Base-by-base conservation (phyloP, 2,888 invertebrate species). In the Acanthoscelides obtectus region DNA sequence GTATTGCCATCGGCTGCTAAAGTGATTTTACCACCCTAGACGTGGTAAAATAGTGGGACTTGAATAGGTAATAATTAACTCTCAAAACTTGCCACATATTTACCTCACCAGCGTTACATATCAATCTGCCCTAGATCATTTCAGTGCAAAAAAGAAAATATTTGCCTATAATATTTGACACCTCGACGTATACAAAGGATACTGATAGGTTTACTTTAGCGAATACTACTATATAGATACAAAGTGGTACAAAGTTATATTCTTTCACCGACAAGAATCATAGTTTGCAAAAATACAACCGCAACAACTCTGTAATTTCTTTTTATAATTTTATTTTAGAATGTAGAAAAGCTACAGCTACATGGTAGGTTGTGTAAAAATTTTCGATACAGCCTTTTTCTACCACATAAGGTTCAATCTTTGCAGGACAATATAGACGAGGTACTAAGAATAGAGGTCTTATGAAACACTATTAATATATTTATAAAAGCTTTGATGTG, bases 101-200 rank as follows among this genome's bases (percentile, higher is more conserved):
- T 1, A 45, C 17, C 45, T 45, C 45, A 45, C 5, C 45, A 45
- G 45, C 45, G 17, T 12, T 12, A 12, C 17, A 45, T 45, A 45
- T 45, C 45, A 45, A 12, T 45, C 45, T 45, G 45, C 5, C 45
- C 45, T 45, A 45, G 17, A 8, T 45, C 17, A 45, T 45, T 45
- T 12, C 45, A 45, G 45, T 45, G 45, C 45, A 45, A 45, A 45
- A 45, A 45, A 25, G 45, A 12, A 45, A 45, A 45, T 45, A 45
- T 45, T 45, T 45, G 17, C 45, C 45, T 45, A 45, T 45, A 45
- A 45, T 45, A 45, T 79, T 81, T 81, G 80, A 81, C 80, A 81
- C 80, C 80, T 79, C 77, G 76, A 78, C 80, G 80, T 81, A 81
- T 79, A 79, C 79, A 71, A 67, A 74, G 72, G 69, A 78, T 78